A percentile compares a stretch with the other conserved stretches of the same genome.
phyloP scores from a whole-genome alignment of 2,888 invertebrate species.

The Drosophila seclusa region DNA sequence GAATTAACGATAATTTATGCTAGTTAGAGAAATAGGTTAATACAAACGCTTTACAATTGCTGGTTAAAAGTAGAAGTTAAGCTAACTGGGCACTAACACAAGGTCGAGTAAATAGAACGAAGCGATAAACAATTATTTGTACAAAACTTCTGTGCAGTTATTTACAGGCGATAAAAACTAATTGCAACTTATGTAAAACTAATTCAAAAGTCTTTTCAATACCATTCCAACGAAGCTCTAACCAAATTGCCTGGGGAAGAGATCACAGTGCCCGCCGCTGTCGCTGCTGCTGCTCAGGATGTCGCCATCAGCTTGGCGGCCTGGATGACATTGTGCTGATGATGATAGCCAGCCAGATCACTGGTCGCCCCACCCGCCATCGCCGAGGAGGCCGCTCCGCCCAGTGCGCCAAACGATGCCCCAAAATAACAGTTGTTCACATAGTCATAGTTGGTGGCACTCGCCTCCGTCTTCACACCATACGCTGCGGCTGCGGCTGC shows the following conservation, averaged over 20 bases:
- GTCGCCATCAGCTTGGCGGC: slow-evolving; percentile 94
- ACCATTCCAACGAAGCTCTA: slow-evolving; percentile 62
- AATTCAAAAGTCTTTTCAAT: slow-evolving; percentile 74
- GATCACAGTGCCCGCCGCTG: slow-evolving; percentile 55
- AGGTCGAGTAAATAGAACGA: slow-evolving; percentile 23
- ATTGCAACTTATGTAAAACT: slow-evolving; percentile 50
- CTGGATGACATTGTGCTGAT: slow-evolving; percentile 93
- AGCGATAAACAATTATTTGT: slow-evolving; percentile 53
- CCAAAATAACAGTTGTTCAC: slow-evolving; percentile 85
- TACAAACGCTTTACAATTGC: slow-evolving; percentile 46
- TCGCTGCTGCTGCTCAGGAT: slow-evolving; percentile 86
- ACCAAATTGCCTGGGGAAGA: slow-evolving; percentile 43
- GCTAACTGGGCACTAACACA: slow-evolving; percentile 20
- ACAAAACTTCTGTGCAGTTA: slow-evolving; percentile 54
- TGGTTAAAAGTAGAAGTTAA: slow-evolving; percentile 19
- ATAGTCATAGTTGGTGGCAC: slow-evolving; percentile 84
- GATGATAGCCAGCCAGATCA: slow-evolving; percentile 91
- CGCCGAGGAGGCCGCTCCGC: slow-evolving; percentile 78
- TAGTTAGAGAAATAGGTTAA: slow-evolving; percentile 38
- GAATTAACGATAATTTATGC: slow-evolving; percentile 46
- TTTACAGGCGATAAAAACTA: slow-evolving; percentile 56
- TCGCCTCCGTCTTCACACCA: slow-evolving; percentile 84
- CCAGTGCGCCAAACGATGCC: slow-evolving; percentile 83
- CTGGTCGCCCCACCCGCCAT: slow-evolving; percentile 82
- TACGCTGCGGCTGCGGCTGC: slow-evolving; percentile 74